Base-by-base conservation (phyloP, 2,113 vertebrate genomes). In the Phylloscopus whistleri region DNA sequence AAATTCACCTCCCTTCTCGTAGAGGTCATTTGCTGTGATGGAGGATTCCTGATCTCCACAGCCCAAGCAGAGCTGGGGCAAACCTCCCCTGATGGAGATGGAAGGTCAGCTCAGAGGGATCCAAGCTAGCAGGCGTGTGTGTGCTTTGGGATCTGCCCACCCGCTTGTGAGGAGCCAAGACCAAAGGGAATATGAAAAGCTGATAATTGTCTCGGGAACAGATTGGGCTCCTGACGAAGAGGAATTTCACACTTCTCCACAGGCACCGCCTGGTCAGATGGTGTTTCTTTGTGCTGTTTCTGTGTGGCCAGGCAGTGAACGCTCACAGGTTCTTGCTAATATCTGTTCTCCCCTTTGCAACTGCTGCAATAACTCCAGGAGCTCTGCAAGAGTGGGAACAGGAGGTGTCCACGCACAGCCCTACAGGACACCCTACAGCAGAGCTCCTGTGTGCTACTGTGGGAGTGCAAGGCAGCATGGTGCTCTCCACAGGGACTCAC, bases 211-310 rank as follows among this genome's bases (percentile, higher is more conserved):
- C 90, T 94, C 0, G 0, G 77, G 92, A 96, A 96, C 94, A 96
- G 92, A 96, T 87, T 92, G 83, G 68, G 41, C 49, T 94, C 86
- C 86, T 89, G 66, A 53, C 0, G 41, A 93, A 92, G 44, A 84
- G 64, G 60, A 92, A 94, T 88, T 89, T 90, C 93, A 76, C 92
- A 90, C 90, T 89, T 90, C 69, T 68, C 62, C 1, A 2, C 59
- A 94, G 86, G 90, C 93, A 89, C 60, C 1, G 37, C 79, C 90
- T 84, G 94, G 92, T 97, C 94, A 97, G 92, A 96, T 97, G 90
- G 93, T 62, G 83, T 48, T 95, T 72, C 85, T 89, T 80, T 21
- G 1, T n/a, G 66, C 73, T 60, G 68, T 49, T 73, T 69, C 52
- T 8, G 2, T 90, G 84, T 0, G 55, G 64, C 74, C 66, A 39